Evolutionary conservation across 2,113 vertebrate species (phyloP).

Genomic region (Grammomys surdaster): DNA sequence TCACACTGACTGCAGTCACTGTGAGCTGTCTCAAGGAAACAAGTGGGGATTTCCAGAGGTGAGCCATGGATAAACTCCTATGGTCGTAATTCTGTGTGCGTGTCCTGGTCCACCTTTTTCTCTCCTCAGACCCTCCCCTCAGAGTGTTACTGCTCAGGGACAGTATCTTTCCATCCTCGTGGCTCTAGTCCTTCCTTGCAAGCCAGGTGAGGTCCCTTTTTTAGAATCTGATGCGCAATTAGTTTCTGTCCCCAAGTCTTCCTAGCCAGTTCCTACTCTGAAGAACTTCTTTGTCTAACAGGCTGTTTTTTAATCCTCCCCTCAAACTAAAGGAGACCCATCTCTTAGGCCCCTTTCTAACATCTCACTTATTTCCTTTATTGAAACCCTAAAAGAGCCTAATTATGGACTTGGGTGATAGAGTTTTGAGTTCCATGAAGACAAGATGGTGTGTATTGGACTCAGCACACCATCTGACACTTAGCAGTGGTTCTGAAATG

Average conservation of each 20-base stretch:
- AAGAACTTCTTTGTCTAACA: background rate
- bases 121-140: background rate
- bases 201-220: background rate
- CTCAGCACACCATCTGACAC: background rate
- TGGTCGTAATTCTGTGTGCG: background rate
- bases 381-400: background rate
- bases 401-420: background rate
- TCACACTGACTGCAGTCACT: background rate
- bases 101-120: background rate
- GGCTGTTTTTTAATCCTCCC: background rate
- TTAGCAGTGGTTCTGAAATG: slow-evolving; percentile 17
- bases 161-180: background rate
- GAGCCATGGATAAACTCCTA: background rate
- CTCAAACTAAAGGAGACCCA: background rate
- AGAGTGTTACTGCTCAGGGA: background rate
- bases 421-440: background rate
- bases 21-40: background rate
- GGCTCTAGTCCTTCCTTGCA: background rate
- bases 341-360: background rate
- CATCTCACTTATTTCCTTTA: background rate
- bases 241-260: background rate
- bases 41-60: background rate
- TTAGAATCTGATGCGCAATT: background rate
- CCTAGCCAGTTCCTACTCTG: background rate
- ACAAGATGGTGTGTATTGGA: background rate